phyloP scores from a whole-genome alignment of 92 coral and sea anemone species.

The Pocillopora grandis region DNA sequence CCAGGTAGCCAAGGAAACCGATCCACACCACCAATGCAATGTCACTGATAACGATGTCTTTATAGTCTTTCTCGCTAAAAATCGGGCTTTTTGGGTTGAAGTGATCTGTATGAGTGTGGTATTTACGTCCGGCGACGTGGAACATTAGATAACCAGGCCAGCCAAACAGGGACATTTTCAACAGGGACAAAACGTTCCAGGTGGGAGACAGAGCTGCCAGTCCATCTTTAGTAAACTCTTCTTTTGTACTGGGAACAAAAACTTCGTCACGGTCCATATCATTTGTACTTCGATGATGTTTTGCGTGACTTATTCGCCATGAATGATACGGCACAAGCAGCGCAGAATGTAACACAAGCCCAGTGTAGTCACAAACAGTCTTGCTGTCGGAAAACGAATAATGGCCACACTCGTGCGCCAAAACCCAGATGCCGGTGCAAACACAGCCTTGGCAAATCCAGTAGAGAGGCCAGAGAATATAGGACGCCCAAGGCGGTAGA shows the following conservation, averaged over 20 bases:
- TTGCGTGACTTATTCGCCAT: constrained; percentile 73
- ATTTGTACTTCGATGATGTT: constrained; percentile 66
- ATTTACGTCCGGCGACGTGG: constrained; percentile 55
- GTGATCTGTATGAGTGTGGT: constrained; percentile 66
- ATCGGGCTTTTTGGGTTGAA: constrained; percentile 66
- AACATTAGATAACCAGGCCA: constrained; percentile 57
- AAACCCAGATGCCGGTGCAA: constrained; percentile 63
- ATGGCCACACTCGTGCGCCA: constrained; percentile 73
- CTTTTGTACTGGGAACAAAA: constrained; percentile 56
- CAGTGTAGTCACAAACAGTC: constrained; percentile 45
- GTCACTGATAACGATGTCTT: constrained; percentile 58
- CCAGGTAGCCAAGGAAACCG: constrained; percentile 50
- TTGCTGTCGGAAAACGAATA: constrained; percentile 67
- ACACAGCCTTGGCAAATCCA: constrained; percentile 64
- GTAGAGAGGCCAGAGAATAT: constrained; percentile 56
- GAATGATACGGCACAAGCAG: constrained; percentile 66
- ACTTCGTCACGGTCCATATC: constrained; percentile 66
- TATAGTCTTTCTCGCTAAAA: constrained; percentile 51
- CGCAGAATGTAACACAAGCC: constrained; percentile 50
- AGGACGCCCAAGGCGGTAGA: constrained; percentile 24
- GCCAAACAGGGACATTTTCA: constrained; percentile 36
- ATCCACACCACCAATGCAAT: constrained; percentile 60
- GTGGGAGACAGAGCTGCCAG: constrained; percentile 10
- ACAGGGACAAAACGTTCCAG: constrained; percentile 17
- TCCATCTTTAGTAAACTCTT: constrained; percentile 14